Base-by-base conservation (phyloP, 92 coral and sea anemone genomes). In the Pocillopora grandis region DNA sequence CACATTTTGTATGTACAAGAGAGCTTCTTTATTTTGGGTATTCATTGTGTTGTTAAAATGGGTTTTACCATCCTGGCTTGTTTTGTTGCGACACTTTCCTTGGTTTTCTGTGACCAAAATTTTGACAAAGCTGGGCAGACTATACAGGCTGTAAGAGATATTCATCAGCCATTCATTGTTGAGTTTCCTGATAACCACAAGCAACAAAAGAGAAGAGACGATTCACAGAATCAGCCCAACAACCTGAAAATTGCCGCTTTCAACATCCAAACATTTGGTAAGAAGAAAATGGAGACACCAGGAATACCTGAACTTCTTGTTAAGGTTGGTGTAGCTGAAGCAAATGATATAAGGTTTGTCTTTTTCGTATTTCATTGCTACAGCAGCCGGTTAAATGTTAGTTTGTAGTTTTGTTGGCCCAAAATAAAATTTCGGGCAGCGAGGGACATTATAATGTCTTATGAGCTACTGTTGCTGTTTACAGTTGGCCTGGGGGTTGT, bases 171-270 rank as follows among this genome's bases (percentile, higher is more conserved):
- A 12, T 16, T 20, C 48, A 11, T 20, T 72, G 12, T 9, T 21
- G 62, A 5, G 11, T 13, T 56, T 31, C 57, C 12, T 31, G 19
- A 56, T 31, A 10, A 49, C 14, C 74, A 78, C 56, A 36, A 36
- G 10, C 48, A 10, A 42, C 23, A 17, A 9, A 16, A 1, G 57
- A 12, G 9, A 37, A 70, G 75, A 16, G 42, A 15, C 62, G 58
- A 42, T 20, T 13, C 63, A n/a, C 16, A 14, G 19, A 42, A 76
- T 58, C 55, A 80, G 9, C 71, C 80, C 58, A 65, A 77, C 33
- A 91, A 90, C 36, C 86, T 94, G 66, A 95, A 90, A 70, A 84
- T 95, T 69, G 96, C 93, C 6, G 94, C 98, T 36, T 96, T 96
- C 84, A 94, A 94, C 69, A 89, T 94, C 4, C 93, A 79, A 48